Evolutionary conservation across 2,888 invertebrate species (phyloP).

Genomic region (Bhutanitis thaidina): DNA sequence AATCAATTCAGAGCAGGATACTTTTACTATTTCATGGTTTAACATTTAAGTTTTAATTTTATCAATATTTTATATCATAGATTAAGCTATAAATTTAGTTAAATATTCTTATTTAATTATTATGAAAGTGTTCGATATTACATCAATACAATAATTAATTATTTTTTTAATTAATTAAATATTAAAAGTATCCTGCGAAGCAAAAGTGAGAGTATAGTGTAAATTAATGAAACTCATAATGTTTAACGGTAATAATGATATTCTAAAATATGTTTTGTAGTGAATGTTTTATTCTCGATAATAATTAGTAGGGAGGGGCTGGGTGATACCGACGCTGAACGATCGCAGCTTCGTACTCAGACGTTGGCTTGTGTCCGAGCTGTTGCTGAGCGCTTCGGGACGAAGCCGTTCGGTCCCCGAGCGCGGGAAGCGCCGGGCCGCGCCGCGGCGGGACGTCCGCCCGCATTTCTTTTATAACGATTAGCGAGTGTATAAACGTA

Average conservation of each 20-base stretch:
- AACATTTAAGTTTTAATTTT: not conserved
- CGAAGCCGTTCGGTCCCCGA: not conserved
- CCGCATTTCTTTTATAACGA: conserved; percentile 45
- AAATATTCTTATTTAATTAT: not conserved
- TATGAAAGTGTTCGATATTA: conserved; percentile 4
- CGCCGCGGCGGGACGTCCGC: conserved; percentile 23
- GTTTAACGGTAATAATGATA: conserved; percentile 35
- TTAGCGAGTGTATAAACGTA: conserved; percentile 62
- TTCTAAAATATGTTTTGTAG: conserved; percentile 72
- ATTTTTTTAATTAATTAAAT: conserved; percentile 13
- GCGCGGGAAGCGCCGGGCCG: conserved; percentile 13
- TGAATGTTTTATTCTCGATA: conserved; percentile 59
- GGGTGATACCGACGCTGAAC: not conserved
- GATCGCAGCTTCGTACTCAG: not conserved
- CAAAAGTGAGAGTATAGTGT: conserved; percentile 50
- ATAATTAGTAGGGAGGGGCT: conserved; percentile 34
- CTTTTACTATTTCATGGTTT: conserved; percentile 5
- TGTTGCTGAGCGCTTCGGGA: not conserved
- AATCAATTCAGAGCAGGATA: conserved; percentile 10
- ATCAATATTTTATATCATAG: conserved; percentile 6
- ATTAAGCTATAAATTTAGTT: conserved; percentile 1
- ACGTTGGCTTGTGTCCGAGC: not conserved
- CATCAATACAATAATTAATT: not conserved
- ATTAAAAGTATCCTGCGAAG: conserved; percentile 51
- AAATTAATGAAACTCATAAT: conserved; percentile 41